Conservation (phyloP, 2,113 vertebrate genomes). For the Oncorhynchus keta region DNA sequence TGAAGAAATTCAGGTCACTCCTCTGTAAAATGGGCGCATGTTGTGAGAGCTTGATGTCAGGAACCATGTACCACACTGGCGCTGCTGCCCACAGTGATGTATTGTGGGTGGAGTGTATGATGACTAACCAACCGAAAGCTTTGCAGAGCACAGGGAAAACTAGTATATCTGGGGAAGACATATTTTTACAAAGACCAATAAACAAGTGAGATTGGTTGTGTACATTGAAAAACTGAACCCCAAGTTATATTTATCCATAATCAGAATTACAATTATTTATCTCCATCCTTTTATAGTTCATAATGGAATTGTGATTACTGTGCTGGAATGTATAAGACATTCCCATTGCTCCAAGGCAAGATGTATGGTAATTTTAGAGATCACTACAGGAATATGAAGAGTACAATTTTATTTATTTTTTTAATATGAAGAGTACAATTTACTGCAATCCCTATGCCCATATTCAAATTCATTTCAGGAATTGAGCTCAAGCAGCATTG, state of each 20-base stretch:
- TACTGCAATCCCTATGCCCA: background rate
- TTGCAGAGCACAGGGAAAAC: background rate
- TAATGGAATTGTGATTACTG: background rate
- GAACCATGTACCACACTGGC: constrained; percentile 14
- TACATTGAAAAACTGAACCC: background rate
- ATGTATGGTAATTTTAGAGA: no score
- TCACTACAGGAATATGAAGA: background rate
- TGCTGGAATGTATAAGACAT: background rate
- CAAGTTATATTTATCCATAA: background rate
- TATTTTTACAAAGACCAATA: background rate
- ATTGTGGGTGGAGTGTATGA: constrained; percentile 31
- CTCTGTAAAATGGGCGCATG: constrained; percentile 55
- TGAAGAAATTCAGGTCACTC: constrained; percentile 65
- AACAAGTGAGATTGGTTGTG: background rate
- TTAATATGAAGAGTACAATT: background rate
- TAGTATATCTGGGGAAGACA: background rate
- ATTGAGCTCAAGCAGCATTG: background rate
- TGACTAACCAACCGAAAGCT: background rate
- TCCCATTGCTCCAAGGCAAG: no score
- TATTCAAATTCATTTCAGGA: background rate
- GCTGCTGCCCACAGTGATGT: constrained; percentile 4
- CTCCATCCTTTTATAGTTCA: background rate
- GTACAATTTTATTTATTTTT: no score
- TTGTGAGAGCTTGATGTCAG: constrained; percentile 51
- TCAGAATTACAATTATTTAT: background rate